Evolutionary conservation across 2,888 invertebrate genomes (phyloP).

Genomic region (Blera fallax): DNA sequence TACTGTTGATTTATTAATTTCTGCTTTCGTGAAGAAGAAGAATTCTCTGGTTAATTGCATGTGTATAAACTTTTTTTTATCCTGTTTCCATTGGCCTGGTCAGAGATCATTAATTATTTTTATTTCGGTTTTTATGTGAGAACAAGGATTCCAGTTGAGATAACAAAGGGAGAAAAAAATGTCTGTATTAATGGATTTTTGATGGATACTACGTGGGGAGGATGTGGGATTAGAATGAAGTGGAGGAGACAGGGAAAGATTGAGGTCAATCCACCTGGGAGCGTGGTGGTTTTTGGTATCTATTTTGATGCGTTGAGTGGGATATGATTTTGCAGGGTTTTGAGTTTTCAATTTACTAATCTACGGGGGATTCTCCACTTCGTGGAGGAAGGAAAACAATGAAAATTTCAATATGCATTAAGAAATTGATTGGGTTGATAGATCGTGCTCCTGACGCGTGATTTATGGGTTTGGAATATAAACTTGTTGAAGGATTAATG

Average conservation of each 20-base stretch:
- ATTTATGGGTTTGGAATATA: neutral
- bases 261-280: neutral
- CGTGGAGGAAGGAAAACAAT: neutral
- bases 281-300: neutral
- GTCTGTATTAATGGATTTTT: slow-evolving; percentile 22
- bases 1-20: slow-evolving; percentile 33
- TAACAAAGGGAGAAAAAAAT: neutral
- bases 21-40: neutral
- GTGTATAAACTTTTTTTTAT: neutral
- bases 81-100: neutral
- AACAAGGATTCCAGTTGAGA: slow-evolving; percentile 5
- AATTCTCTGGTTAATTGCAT: neutral
- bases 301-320: neutral
- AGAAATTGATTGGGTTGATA: neutral
- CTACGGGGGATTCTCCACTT: neutral
- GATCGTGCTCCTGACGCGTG: neutral
- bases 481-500: neutral
- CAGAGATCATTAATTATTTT: slow-evolving; percentile 10
- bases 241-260: neutral
- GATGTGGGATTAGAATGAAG: neutral
- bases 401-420: neutral
- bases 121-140: neutral
- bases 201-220: neutral
- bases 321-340: neutral
- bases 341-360: neutral